Evolutionary conservation across 2,888 invertebrate genomes (phyloP).

Genomic region (Drosophila ustulata): DNA sequence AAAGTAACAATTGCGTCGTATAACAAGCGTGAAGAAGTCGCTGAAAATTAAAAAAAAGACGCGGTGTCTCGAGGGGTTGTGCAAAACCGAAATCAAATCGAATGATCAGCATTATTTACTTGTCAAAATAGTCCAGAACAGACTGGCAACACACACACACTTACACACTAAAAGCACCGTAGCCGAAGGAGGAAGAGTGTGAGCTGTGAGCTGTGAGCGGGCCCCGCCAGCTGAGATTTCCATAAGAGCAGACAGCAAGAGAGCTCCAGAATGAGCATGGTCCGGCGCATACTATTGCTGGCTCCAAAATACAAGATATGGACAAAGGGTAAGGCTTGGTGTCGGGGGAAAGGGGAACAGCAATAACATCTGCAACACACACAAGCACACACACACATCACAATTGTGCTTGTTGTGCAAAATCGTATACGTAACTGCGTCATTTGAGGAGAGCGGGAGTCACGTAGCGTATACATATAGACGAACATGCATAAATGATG

Average conservation of each 20-base stretch:
- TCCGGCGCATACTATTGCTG: conserved; percentile 79
- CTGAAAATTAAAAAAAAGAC: conserved; percentile 16
- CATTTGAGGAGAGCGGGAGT: conserved; percentile 59
- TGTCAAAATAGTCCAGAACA: conserved; percentile 48
- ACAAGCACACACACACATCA: conserved; percentile 2
- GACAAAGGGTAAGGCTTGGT: conserved; percentile 76
- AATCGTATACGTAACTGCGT: conserved; percentile 78
- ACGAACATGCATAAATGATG: not conserved
- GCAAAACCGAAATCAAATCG: conserved; percentile 34
- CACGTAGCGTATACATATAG: conserved; percentile 31
- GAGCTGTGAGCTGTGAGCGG: conserved; percentile 36
- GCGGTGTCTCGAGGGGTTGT: conserved; percentile 10
- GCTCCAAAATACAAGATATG: conserved; percentile 80
- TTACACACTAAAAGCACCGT: conserved; percentile 4
- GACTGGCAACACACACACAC: conserved; percentile 32
- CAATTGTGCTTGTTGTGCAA: conserved; percentile 53
- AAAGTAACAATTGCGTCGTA: conserved; percentile 72
- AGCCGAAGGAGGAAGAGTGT: conserved; percentile 30
- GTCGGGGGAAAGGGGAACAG: not conserved
- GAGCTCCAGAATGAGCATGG: conserved; percentile 77
- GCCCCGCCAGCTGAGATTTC: conserved; percentile 64
- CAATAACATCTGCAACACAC: conserved; percentile 26
- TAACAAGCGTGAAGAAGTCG: conserved; percentile 27
- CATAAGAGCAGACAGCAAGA: conserved; percentile 41
- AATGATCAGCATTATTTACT: conserved; percentile 47